Conservation (phyloP, 2,888 invertebrate species). For the Latrodectus hesperus region DNA sequence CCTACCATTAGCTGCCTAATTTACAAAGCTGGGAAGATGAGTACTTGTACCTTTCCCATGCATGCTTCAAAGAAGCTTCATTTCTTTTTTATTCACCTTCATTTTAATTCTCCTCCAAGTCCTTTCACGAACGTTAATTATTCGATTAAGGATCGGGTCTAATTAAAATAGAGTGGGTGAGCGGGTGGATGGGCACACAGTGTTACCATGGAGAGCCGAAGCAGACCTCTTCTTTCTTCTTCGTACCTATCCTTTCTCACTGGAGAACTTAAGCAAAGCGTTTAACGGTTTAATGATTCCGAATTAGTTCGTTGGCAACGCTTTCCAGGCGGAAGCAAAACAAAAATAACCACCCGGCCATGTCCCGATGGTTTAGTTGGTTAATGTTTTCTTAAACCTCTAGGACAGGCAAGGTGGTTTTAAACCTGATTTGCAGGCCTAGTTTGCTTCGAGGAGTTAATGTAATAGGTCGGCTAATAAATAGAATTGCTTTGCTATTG, state of each 20-base stretch:
- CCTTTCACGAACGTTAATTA: conserved; percentile 60
- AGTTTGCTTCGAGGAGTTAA: conserved; percentile 27
- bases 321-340: conserved; percentile 28
- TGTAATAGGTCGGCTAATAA: not conserved
- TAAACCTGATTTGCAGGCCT: conserved; percentile 22
- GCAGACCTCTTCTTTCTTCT: conserved; percentile 1
- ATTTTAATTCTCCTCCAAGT: conserved; percentile 54
- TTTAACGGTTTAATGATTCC: conserved; percentile 66
- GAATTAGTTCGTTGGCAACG: conserved; percentile 60
- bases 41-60: too few relatives aligned
- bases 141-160: conserved; percentile 64
- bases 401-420: conserved; percentile 12
- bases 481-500: conserved; percentile 2
- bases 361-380: conserved; percentile 27
- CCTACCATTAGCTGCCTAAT: too few relatives aligned
- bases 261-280: conserved; percentile 57
- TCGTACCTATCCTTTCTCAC: conserved; percentile 7
- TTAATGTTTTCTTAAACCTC: conserved; percentile 47
- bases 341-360: conserved; percentile 32
- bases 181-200: conserved; percentile 12
- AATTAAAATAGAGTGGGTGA: conserved; percentile 51
- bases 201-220: conserved; percentile 36
- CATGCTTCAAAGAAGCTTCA: conserved; percentile 18
- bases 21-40: too few relatives aligned
- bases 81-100: conserved; percentile 18